These are phyloP conservation scores for Premnoplex brunnescens DNA, from an alignment of 2,797 vertebrate species.

Conservation along the genomic window DNA sequence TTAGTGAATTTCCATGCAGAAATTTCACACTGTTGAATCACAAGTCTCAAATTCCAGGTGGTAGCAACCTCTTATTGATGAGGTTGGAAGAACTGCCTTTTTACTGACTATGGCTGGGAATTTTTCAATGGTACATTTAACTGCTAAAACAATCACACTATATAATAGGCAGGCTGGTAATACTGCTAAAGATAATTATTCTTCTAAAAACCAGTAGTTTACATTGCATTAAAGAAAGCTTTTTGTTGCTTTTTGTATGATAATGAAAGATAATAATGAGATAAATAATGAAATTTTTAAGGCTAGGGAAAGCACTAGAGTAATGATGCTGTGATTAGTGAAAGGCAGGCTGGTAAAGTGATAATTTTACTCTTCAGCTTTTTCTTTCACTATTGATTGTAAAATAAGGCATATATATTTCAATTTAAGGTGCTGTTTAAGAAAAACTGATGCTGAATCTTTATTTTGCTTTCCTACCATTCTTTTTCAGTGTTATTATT, in stretches of 20 bases:
- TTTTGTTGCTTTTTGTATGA: background rate
- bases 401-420: background rate
- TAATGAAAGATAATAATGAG: background rate
- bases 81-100: background rate
- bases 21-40: background rate
- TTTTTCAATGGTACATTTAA: background rate
- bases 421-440: background rate
- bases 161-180: background rate
- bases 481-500: background rate
- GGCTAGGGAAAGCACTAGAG: background rate
- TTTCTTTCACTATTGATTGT: background rate
- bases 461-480: background rate
- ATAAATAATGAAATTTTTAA: background rate
- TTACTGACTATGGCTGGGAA: background rate
- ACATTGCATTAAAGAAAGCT: background rate
- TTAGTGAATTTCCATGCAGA: background rate
- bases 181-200: background rate
- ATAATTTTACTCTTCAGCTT: background rate
- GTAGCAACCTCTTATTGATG: background rate
- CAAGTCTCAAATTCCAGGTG: background rate
- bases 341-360: background rate
- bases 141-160: background rate
- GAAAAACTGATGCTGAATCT: background rate
- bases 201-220: background rate
- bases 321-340: background rate